Evolutionary conservation across 2,888 invertebrate genomes (phyloP).

Genomic region (Melipona bicolor): DNA sequence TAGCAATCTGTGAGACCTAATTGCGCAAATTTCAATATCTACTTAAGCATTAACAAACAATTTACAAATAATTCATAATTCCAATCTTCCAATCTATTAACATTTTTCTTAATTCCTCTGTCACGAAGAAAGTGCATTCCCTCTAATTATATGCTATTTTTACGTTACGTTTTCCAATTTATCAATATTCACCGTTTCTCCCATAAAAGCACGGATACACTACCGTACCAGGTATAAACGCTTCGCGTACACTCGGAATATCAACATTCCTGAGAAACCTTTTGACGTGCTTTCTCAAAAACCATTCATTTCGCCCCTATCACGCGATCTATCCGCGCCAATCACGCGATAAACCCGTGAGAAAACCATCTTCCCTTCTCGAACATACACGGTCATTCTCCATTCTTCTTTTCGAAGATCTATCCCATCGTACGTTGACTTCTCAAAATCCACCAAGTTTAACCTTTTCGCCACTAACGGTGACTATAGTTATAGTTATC

Average conservation of each 20-base stretch:
- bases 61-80: too few species aligned
- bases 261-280: not conserved
- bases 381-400: not conserved
- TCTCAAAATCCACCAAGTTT: not conserved
- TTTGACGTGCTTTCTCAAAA: constrained; percentile 15
- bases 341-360: constrained; percentile 61
- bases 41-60: too few species aligned
- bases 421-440: not conserved
- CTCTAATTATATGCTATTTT: not conserved
- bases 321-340: constrained; percentile 39
- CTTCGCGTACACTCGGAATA: not conserved
- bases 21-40: too few species aligned
- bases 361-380: constrained; percentile 37
- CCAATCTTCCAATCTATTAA: too few species aligned
- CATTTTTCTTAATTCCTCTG: too few species aligned
- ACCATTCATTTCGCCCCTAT: constrained; percentile 13
- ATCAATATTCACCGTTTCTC: not conserved
- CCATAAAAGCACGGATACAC: not conserved
- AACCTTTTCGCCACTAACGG: not conserved
- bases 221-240: too few species aligned
- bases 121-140: too few species aligned
- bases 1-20: too few species aligned
- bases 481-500: too few species aligned
- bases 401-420: not conserved
- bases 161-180: not conserved